phyloP scores from a whole-genome alignment of 2,888 invertebrate genomes.

The Vesta saturnalis region DNA sequence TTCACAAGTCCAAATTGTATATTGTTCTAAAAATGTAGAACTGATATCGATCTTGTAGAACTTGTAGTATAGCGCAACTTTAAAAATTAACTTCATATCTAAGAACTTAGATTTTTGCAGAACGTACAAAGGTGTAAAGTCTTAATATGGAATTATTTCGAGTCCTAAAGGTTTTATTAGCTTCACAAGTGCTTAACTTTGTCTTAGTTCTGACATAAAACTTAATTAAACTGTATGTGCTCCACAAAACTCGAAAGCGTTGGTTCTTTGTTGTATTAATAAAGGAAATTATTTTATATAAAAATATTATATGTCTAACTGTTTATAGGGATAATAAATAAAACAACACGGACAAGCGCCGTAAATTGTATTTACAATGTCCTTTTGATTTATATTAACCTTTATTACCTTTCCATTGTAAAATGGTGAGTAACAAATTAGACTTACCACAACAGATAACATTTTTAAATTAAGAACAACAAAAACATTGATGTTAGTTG shows the following conservation, averaged over 20 bases:
- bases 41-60: too few relatives aligned
- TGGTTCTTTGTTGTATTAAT: not conserved
- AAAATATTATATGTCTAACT: not conserved
- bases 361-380: not conserved
- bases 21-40: too few relatives aligned
- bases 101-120: constrained; percentile 1
- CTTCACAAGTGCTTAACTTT: not conserved
- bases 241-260: not conserved
- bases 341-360: not conserved
- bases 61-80: too few relatives aligned
- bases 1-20: too few relatives aligned
- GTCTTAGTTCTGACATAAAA: not conserved
- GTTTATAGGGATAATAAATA: not conserved
- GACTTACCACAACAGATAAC: too few relatives aligned
- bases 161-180: not conserved
- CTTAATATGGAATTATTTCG: not conserved
- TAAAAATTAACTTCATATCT: too few relatives aligned
- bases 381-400: not conserved
- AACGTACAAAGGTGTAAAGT: not conserved
- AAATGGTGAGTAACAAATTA: too few relatives aligned
- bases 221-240: not conserved
- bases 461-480: not conserved
- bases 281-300: not conserved
- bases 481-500: too few relatives aligned
- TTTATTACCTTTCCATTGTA: too few relatives aligned